Percentiles rank a stretch among this genome's conserved stretches.
Conservation (phyloP, 2,797 vertebrate species). For the Columba guinea region DNA sequence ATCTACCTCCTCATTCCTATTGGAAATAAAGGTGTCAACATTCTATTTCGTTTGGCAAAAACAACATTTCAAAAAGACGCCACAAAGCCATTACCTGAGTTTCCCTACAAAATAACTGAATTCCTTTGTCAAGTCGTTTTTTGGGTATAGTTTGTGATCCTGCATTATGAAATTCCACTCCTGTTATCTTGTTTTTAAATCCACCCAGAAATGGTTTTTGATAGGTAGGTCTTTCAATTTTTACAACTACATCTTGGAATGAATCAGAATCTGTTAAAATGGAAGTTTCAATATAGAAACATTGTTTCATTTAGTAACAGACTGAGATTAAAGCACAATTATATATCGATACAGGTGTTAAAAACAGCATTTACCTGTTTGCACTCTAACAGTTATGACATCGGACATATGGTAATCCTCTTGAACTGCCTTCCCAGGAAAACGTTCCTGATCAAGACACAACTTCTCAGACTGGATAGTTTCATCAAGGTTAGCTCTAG, state of each 20-base stretch:
- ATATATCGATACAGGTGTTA: rapidly evolving
- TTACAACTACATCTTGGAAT: constrained; percentile 82
- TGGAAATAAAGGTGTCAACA: not conserved
- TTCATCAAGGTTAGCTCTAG: constrained; percentile 78
- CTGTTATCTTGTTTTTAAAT: constrained; percentile 84
- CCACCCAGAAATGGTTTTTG: constrained; percentile 90
- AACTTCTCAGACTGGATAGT: constrained; percentile 80
- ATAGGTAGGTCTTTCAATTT: constrained; percentile 82
- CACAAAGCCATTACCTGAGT: constrained; percentile 83
- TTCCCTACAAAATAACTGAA: constrained; percentile 79
- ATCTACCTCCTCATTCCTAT: not conserved
- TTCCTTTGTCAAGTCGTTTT: constrained; percentile 71
- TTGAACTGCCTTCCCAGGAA: constrained; percentile 77
- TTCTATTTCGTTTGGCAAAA: not conserved
- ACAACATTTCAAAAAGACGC: not conserved
- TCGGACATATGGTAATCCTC: constrained; percentile 80
- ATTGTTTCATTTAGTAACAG: not conserved
- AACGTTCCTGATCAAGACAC: constrained; percentile 69
- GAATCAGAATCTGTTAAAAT: constrained; percentile 66
- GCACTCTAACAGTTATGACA: constrained; percentile 84
- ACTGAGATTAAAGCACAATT: not conserved
- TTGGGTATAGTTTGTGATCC: constrained; percentile 85
- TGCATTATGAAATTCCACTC: constrained; percentile 87
- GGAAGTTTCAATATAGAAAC: constrained; percentile 14
- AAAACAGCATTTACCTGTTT: constrained; percentile 76